These are phyloP conservation scores for Anadara kagoshimensis DNA, from an alignment of 1,140 invertebrate genomes.

Conservation along the genomic window DNA sequence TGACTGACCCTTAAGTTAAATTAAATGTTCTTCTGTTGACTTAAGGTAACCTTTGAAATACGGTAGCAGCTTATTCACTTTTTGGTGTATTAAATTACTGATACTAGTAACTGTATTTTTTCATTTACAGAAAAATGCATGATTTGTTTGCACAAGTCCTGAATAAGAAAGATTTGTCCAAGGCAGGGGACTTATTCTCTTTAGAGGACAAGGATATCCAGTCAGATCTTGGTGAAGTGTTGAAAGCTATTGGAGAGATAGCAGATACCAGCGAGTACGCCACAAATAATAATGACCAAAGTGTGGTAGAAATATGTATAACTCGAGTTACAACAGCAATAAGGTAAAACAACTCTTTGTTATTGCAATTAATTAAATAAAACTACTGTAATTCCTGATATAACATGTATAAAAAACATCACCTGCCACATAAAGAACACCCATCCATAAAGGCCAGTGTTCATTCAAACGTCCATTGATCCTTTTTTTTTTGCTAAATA, in stretches of 20 bases:
- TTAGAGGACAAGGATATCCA: constrained; percentile 89
- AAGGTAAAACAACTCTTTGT: constrained; percentile 72
- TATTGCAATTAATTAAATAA: background rate
- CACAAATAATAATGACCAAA: constrained; percentile 92
- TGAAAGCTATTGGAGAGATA: constrained; percentile 85
- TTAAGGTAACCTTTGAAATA: no score
- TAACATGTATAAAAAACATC: no score
- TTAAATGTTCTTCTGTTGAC: no score
- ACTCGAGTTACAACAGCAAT: constrained; percentile 91
- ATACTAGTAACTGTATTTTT: constrained; percentile 73
- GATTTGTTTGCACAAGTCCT: constrained; percentile 91
- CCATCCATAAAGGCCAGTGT: no score
- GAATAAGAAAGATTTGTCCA: constrained; percentile 88
- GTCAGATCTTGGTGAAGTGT: constrained; percentile 88
- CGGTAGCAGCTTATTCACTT: no score
- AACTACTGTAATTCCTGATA: no score
- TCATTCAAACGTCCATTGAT: no score
- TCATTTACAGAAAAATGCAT: constrained; percentile 80
- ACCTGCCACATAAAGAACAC: no score
- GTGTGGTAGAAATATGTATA: constrained; percentile 94
- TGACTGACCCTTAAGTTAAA: no score
- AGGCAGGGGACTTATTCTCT: constrained; percentile 93
- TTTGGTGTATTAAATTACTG: constrained; percentile 77
- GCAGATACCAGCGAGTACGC: constrained; percentile 87
- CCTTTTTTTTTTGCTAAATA: no score